Evolutionary conservation across 2,113 vertebrate species (phyloP).

Genomic region (Serilophus lunatus): DNA sequence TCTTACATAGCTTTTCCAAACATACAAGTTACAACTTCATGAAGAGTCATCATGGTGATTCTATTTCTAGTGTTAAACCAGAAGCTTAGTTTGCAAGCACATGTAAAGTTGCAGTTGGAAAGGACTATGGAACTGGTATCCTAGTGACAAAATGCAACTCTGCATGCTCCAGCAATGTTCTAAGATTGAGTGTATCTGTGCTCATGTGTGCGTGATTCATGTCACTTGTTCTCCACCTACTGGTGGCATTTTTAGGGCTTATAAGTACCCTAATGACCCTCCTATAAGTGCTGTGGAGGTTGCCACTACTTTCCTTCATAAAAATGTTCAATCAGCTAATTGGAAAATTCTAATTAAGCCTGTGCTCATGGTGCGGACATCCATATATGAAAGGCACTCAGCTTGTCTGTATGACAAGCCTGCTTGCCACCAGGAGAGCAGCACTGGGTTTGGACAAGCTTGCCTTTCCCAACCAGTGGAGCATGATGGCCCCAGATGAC

Average conservation of each 20-base stretch:
- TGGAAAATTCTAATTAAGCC: constrained; percentile 13
- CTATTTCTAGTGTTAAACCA: not conserved
- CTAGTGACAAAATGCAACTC: not conserved
- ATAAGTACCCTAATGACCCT: not conserved
- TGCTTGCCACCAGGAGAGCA: not conserved
- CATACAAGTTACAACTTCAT: not conserved
- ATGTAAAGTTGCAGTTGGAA: not conserved
- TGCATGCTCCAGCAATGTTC: not conserved
- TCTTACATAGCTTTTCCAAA: not conserved
- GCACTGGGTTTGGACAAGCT: not conserved
- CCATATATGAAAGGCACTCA: not conserved
- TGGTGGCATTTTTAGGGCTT: not conserved
- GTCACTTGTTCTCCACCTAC: constrained; percentile 37
- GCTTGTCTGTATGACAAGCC: not conserved
- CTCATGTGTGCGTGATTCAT: not conserved
- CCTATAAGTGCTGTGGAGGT: not conserved
- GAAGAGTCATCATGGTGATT: not conserved
- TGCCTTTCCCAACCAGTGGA: not conserved
- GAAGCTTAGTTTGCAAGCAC: not conserved
- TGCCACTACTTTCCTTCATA: not conserved
- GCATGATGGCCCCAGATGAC: not conserved
- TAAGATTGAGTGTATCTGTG: not conserved
- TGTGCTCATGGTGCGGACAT: not conserved
- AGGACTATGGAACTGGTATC: not conserved
- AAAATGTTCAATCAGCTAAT: constrained; percentile 7